Base-by-base conservation (phyloP, 2,113 vertebrate genomes). In the Trogon surrucura region DNA sequence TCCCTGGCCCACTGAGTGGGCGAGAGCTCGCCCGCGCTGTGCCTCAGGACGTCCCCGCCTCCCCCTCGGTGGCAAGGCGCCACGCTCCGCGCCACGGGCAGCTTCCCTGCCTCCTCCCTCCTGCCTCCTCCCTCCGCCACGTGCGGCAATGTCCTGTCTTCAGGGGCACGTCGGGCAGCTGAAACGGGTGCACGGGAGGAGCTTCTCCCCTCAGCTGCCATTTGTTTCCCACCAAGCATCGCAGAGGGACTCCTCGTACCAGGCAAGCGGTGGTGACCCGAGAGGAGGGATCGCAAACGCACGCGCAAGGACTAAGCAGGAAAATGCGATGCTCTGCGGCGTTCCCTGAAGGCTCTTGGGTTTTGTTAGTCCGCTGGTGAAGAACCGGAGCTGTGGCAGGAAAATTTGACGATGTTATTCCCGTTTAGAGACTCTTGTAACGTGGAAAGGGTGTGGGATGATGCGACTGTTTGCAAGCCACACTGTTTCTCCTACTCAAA, bases 391-490 rank as follows among this genome's bases (percentile, higher is more conserved):
- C 27, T 19, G 47, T 3, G 17, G 81, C 70, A 82, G 89, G 41
- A 54, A 75, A 75, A 80, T 15, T 41, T 29, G 38, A 34, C 1
- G 2, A 44, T 2, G 5, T 65, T n/a, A 45, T 26, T 80, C 30
- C 62, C 3, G 4, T 32, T 36, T 34, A 16, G 18, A 80, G 36
- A 60, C 19, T 30, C 27, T 14, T 7, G 21, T 5, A 13, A 56
- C 1, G 4, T 0, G 23, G 38, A 29, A 60, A 62, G 10, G 16
- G 16, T 44, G 22, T 0, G 0, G 29, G 74, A n/a, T 1, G 3
- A 44, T 8, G 54, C 13, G 53, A 60, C 41, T 8, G 0, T 41
- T 73, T 5, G 45, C 10, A 61, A 60, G 57, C 0, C 5, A 71
- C 2, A 26, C 32, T 34, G 44, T 16, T 61, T 50, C 61, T 62